Percentiles rank a stretch among this genome's conserved stretches.
Conservation (phyloP, 2,888 invertebrate species). For the Pogonocherus hispidulus region DNA sequence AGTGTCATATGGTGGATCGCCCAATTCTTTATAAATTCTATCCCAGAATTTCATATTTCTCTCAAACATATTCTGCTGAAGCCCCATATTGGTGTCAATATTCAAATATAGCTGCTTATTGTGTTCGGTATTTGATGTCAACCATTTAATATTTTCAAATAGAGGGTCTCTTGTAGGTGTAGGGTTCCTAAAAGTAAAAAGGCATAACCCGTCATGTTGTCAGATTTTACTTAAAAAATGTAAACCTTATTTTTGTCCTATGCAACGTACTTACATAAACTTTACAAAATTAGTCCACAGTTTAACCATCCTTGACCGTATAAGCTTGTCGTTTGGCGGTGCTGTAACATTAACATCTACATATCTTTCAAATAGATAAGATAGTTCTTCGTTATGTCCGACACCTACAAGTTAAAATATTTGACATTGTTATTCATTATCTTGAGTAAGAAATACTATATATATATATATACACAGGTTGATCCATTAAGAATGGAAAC, state of each 20-base stretch:
- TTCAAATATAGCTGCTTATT: constrained; percentile 31
- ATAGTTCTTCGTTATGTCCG: constrained; percentile 52
- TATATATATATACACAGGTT: neutral
- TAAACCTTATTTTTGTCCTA: too few species aligned
- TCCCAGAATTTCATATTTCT: constrained; percentile 49
- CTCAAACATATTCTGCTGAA: constrained; percentile 38
- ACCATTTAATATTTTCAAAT: constrained; percentile 42
- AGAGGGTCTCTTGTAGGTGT: constrained; percentile 39
- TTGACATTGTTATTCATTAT: neutral
- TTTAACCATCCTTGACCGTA: constrained; percentile 46
- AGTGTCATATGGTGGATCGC: constrained; percentile 47
- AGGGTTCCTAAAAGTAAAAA: constrained; percentile 38
- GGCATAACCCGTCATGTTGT: too few species aligned
- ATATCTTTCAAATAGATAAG: constrained; percentile 48
- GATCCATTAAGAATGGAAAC: neutral
- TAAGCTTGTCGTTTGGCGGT: too few species aligned
- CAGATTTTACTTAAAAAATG: neutral
- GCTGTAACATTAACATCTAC: neutral
- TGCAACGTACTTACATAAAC: constrained; percentile 52
- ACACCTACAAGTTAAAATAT: constrained; percentile 45
- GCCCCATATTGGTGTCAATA: constrained; percentile 29
- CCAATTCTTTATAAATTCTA: constrained; percentile 44
- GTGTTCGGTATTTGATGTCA: neutral
- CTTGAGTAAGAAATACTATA: too few species aligned
- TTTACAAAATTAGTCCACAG: constrained; percentile 59